Conservation (phyloP, 2,797 vertebrate genomes). For the Notolepis coatsorum region DNA sequence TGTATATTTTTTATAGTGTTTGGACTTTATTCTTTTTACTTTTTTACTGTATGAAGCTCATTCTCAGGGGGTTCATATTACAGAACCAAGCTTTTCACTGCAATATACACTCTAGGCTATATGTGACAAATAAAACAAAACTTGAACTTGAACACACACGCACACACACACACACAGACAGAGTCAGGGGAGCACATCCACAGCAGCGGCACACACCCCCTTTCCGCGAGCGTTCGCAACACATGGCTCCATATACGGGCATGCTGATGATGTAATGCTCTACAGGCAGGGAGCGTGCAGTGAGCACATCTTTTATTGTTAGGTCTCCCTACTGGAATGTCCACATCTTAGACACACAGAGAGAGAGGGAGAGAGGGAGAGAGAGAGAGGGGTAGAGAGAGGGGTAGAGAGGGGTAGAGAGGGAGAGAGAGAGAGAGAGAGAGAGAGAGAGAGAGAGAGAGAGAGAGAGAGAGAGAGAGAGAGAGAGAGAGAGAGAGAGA, state of each 20-base stretch:
- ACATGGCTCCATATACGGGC: slow-evolving; percentile 93
- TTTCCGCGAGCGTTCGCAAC: slow-evolving; percentile 78
- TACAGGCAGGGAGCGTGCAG: slow-evolving; percentile 88
- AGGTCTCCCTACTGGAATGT: slow-evolving; percentile 90
- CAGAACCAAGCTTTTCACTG: no score
- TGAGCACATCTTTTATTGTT: slow-evolving; percentile 92
- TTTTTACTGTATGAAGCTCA: no score
- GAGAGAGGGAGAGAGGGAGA: slow-evolving; percentile 60
- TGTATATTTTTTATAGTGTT: no score
- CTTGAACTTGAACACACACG: no score
- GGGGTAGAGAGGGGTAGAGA: slow-evolving; percentile 37
- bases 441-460: slow-evolving; percentile 68
- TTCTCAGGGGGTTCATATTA: no score
- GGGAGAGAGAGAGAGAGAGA: not conserved
- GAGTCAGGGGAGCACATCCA: slow-evolving; percentile 3
- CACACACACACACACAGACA: slow-evolving; percentile 36
- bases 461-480: slow-evolving; percentile 52
- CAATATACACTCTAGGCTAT: no score
- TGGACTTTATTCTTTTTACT: no score
- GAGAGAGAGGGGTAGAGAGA: slow-evolving; percentile 68
- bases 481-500: slow-evolving; percentile 73
- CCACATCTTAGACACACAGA: slow-evolving; percentile 81
- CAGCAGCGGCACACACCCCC: slow-evolving; percentile 58
- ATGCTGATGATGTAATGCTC: slow-evolving; percentile 94
- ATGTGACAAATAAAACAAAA: no score